Evolutionary conservation across 2,797 vertebrate genomes (phyloP).

Genomic region (Erethizon dorsatum): DNA sequence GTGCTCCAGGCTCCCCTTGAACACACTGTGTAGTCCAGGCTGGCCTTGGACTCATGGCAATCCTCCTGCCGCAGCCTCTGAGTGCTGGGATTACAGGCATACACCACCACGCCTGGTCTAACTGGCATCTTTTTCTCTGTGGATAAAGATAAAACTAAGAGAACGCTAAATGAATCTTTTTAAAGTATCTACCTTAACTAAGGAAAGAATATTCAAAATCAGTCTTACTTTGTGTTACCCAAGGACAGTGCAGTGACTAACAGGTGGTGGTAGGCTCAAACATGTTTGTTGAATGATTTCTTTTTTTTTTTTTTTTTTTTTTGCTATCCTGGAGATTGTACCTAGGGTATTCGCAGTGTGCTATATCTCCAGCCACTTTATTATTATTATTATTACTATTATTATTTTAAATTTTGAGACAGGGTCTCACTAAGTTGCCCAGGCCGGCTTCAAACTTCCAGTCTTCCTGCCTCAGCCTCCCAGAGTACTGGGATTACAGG

Average conservation of each 20-base stretch:
- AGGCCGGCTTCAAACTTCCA: background rate
- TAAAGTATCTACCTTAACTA: constrained; percentile 19
- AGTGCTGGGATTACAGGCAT: background rate
- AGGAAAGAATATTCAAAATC: constrained; percentile 53
- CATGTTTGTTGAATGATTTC: constrained; percentile 17
- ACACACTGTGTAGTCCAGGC: background rate
- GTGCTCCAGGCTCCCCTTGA: background rate
- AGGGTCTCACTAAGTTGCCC: background rate
- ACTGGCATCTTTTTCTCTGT: background rate
- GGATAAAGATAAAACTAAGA: background rate
- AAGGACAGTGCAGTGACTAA: constrained; percentile 25
- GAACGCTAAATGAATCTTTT: background rate
- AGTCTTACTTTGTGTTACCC: background rate
- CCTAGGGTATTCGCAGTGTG: background rate
- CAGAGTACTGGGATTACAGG: background rate
- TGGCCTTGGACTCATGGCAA: background rate
- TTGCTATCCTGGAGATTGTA: background rate
- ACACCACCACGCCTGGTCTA: background rate
- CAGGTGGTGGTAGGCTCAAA: background rate
- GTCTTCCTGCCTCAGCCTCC: background rate
- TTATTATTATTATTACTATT: background rate
- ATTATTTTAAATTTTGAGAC: background rate
- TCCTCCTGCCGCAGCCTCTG: background rate
- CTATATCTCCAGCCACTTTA: background rate
- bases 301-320: too few species aligned